Base-by-base conservation (phyloP, 2,888 invertebrate species). In the Odontomyia ornata region DNA sequence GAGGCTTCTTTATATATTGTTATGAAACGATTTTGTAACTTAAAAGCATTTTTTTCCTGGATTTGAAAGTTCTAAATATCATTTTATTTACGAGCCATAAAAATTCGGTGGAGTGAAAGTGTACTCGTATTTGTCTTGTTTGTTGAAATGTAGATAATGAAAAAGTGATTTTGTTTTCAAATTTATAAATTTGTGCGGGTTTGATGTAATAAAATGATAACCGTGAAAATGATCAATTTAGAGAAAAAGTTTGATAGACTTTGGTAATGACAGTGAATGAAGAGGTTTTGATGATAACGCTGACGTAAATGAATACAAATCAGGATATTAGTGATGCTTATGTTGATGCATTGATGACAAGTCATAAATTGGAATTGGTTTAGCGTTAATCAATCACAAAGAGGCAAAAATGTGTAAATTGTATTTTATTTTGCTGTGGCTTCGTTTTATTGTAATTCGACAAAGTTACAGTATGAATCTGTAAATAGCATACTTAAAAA, bases 401-500 rank as follows among this genome's bases (percentile, higher is more conserved):
- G 9, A 36, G 36, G 4, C 5, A 15, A 52, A 4, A 9, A 15
- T 65, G 4, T n/a, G 18, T 65, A 64, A 64, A 28, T 18, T 65
- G 28, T 18, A 9, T 30, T 65, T 15, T 36, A 18, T 36, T 62
- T 65, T 65, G 65, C 3, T n/a, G 9, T 62, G 28, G 25, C 28
- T 27, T 15, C 62, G 7, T 1, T 27, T 65, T 18, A 36, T 65
- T 65, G 3, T 52, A 52, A n/a, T n/a, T n/a, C n/a, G 4, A 18
- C 13, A 15, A 2, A 23, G 65, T 65, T 15, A 3, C n/a, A 30
- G 25, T 30, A 18, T 18, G 1, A n/a, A 65, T 65, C 30, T 65
- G 65, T 65, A 36, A 36, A 65, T 65, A 65, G 9, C n/a, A n/a
- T n/a, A n/a, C 18, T 30, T 18, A 65, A 65, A 36, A 65, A 65